Percentiles rank a stretch among this genome's conserved stretches.
phyloP scores from a whole-genome alignment of 1,140 invertebrate genomes.

The Bombus superbus region DNA sequence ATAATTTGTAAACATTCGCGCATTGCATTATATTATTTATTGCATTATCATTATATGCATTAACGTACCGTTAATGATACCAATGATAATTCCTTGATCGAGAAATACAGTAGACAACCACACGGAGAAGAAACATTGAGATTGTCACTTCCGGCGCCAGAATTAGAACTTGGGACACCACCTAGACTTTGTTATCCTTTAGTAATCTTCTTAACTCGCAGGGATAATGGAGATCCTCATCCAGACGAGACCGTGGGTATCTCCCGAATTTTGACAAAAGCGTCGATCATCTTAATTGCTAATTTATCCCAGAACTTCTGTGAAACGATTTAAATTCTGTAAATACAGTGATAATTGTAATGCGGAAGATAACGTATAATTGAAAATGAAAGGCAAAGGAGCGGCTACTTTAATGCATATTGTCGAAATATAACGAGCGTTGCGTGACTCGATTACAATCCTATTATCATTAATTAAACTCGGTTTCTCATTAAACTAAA shows the following conservation, averaged over 20 bases:
- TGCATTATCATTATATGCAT: background rate
- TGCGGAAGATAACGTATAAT: background rate
- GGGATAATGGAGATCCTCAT: slow-evolving; percentile 85
- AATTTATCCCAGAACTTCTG: no score
- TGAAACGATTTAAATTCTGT: background rate
- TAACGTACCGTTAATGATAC: background rate
- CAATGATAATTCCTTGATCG: slow-evolving; percentile 69
- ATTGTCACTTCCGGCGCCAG: slow-evolving; percentile 85
- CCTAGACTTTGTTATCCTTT: slow-evolving; percentile 89
- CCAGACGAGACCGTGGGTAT: slow-evolving; percentile 88
- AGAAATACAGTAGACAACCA: slow-evolving; percentile 83
- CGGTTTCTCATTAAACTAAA: background rate
- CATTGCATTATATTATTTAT: no score
- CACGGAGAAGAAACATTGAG: slow-evolving; percentile 87
- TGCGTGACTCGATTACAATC: background rate
- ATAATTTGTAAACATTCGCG: background rate
- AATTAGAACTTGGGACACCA: slow-evolving; percentile 87
- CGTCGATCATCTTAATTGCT: background rate
- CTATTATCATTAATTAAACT: background rate
- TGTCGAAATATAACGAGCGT: background rate
- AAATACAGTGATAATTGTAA: background rate
- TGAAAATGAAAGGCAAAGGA: background rate
- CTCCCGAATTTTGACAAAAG: background rate
- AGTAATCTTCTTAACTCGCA: slow-evolving; percentile 88
- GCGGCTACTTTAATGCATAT: background rate